These are phyloP conservation scores for Plagodis pulveraria DNA, from an alignment of 2,888 invertebrate species.

Conservation along the genomic window DNA sequence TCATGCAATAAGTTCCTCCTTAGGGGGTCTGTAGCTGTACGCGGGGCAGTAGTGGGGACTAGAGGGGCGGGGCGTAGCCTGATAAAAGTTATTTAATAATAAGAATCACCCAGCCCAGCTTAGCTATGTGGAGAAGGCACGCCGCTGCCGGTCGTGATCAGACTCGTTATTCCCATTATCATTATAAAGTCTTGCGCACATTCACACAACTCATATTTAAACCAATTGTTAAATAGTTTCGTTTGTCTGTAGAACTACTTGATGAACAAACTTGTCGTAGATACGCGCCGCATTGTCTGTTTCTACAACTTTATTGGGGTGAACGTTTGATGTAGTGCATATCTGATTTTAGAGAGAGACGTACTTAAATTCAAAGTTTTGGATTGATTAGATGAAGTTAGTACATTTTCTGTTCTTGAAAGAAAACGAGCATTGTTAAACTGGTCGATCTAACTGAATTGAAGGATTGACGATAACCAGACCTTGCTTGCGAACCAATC, in stretches of 20 bases:
- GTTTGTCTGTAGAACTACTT: background rate
- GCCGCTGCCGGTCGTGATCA: conserved; percentile 49
- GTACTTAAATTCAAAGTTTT: background rate
- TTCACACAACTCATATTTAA: conserved; percentile 9
- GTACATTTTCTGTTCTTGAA: conserved; percentile 6
- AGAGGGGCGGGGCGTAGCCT: conserved; percentile 52
- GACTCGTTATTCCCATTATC: conserved; percentile 45
- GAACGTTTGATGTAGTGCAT: conserved; percentile 8
- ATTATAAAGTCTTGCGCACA: conserved; percentile 23
- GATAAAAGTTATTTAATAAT: conserved; percentile 82
- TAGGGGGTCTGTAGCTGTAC: conserved; percentile 38
- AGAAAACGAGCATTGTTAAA: background rate
- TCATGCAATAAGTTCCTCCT: conserved; percentile 51
- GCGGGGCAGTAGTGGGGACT: conserved; percentile 38
- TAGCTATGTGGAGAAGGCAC: conserved; percentile 44
- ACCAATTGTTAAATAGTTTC: conserved; percentile 1
- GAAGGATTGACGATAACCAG: conserved; percentile 8
- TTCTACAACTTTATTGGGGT: conserved; percentile 4
- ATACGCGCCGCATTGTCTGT: conserved; percentile 7
- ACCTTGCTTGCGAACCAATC: conserved; percentile 20
- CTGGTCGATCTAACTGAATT: conserved; percentile 3
- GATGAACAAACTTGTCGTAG: conserved; percentile 5
- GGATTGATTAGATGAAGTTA: background rate
- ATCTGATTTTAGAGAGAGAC: conserved; percentile 1
- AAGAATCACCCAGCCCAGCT: conserved; percentile 66